Evolutionary conservation across 1,140 invertebrate species (phyloP).

Genomic region (Drosophila willistoni): DNA sequence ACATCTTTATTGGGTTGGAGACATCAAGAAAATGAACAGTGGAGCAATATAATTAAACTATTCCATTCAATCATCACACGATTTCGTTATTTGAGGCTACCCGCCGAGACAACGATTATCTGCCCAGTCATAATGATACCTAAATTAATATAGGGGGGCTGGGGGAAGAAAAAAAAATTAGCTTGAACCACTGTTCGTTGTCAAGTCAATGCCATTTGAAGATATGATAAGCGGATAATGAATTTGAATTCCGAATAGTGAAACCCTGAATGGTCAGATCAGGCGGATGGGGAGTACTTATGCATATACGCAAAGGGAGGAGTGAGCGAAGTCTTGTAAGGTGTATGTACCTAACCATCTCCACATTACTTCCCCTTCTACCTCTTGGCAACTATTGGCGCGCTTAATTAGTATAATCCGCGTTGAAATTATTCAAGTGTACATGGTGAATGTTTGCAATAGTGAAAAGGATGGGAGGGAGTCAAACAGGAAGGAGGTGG

Average conservation of each 20-base stretch:
- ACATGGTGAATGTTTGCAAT: slow-evolving; percentile 56
- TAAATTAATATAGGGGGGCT: too few species aligned
- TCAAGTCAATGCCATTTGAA: slow-evolving; percentile 23
- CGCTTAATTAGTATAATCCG: slow-evolving; percentile 82
- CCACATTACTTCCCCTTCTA: neutral
- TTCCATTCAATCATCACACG: too few species aligned
- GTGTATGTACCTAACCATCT: slow-evolving; percentile 17
- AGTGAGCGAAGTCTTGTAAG: slow-evolving; percentile 26
- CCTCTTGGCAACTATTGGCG: slow-evolving; percentile 43
- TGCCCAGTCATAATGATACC: too few species aligned
- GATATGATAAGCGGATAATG: slow-evolving; percentile 70
- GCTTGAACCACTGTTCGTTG: slow-evolving; percentile 33
- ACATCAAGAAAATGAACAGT: slow-evolving; percentile 10
- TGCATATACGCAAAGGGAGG: neutral
- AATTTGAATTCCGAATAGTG: slow-evolving; percentile 61
- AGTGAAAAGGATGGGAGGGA: neutral
- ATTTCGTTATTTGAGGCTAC: too few species aligned
- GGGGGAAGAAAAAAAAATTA: too few species aligned
- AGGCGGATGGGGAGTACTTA: too few species aligned
- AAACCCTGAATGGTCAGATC: slow-evolving; percentile 13
- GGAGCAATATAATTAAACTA: neutral
- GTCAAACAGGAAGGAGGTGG: too few species aligned
- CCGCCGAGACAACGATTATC: too few species aligned
- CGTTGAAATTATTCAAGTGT: slow-evolving; percentile 80
- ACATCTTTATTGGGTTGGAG: slow-evolving; percentile 51